A percentile compares a stretch with the other conserved stretches of the same genome.
These are phyloP conservation scores for Microctonus hyperodae DNA, from an alignment of 2,888 invertebrate species.

Conservation along the genomic window DNA sequence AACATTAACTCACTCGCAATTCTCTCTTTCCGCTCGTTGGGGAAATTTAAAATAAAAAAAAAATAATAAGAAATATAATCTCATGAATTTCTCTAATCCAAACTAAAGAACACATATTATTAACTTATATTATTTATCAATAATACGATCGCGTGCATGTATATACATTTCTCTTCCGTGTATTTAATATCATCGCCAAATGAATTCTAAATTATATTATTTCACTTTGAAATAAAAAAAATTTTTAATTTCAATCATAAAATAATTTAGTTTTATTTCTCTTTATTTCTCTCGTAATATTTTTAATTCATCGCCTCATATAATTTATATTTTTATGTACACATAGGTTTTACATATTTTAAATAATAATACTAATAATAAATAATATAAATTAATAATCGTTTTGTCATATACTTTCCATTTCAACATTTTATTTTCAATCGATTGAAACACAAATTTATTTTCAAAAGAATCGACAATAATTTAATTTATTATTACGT, in stretches of 20 bases:
- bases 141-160: conserved; percentile 9
- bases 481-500: background rate
- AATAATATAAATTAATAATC: no score
- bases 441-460: conserved; percentile 12
- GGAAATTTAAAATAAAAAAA: no score
- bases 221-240: no score
- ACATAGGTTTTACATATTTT: no score
- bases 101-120: no score
- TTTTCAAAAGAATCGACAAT: background rate
- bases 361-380: no score
- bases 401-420: conserved; percentile 19
- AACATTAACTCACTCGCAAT: conserved; percentile 8
- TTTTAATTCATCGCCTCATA: no score
- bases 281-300: no score
- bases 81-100: conserved; percentile 14
- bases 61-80: background rate
- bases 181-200: background rate
- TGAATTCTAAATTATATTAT: no score
- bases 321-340: no score
- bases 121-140: background rate
- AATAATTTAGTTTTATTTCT: no score
- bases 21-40: conserved; percentile 18
- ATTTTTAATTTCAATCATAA: no score
- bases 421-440: conserved; percentile 13
- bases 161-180: conserved; percentile 4